Evolutionary conservation across 1,140 invertebrate species (phyloP), one percentile per base, ranked within the genome.

Genomic region (Drosophila oshimai): DNA sequence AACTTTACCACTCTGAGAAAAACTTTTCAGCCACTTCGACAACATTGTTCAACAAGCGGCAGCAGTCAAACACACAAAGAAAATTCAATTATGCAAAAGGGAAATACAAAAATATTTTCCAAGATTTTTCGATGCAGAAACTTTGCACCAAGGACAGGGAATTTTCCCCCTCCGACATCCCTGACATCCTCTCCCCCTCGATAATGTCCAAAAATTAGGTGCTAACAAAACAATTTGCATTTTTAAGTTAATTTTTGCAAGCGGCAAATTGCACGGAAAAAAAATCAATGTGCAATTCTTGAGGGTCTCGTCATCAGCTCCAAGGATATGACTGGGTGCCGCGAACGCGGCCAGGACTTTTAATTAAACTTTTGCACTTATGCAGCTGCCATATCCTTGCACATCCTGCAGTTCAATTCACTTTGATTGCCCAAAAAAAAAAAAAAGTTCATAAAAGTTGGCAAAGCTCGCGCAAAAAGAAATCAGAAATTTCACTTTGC

Each of bases 201-300:
- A 64, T 84, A 79, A 90, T 90, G 70, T 73, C 64, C 57, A 86
- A 76, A 89, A 89, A 89, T 88, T 89, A 90, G 88, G 88, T 90
- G 88, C 83, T 90, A 90, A 90, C 89, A 86, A 90, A 90, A 90
- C 88, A 90, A 88, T 90, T 90, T 90, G 77, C 89, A 90, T 90
- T 86, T 74, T 90, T 89, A 88, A 90, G 74, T 73, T 87, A 75
- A 89, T 89, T 83, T 89, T 61, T 70, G 54, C 31, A 20, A 41
- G 60, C 17, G 26, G 6, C 31, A 46, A 64, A 39, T 64, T 28
- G 61, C 49, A 57, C 17, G 26, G 44, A 51, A 58, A 68, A 68
- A 72, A 79, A 76, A 55, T 58, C 45, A 58, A 31, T 74, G 70
- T 41, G 51, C 50, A 84, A 67, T 72, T 55, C 71, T 51, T 57